Evolutionary conservation across 2,797 vertebrate species (phyloP).

Genomic region (Sebastes matsubarae): DNA sequence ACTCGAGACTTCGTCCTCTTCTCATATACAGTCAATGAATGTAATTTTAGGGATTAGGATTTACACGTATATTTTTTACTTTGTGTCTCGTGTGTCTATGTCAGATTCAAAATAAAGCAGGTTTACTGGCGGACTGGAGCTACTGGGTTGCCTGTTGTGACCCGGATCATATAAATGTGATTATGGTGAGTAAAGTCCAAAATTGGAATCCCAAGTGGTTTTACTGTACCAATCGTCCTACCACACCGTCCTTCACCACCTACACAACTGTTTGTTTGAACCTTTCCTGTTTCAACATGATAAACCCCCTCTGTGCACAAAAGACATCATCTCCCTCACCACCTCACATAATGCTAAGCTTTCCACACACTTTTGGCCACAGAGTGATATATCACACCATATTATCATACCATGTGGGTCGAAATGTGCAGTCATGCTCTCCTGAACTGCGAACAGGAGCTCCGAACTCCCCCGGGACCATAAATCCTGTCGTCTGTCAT

Average conservation of each 20-base stretch:
- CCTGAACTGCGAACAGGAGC: constrained; percentile 20
- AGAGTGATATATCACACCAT: not conserved
- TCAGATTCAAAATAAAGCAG: not conserved
- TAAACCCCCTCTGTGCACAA: accelerated
- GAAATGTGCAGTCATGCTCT: constrained; percentile 26
- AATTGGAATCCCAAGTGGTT: too few species aligned
- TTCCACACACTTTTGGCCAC: not conserved
- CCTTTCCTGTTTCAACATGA: too few species aligned
- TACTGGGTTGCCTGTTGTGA: not conserved
- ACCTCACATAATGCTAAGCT: not conserved
- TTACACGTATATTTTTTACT: too few species aligned
- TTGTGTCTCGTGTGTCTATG: too few species aligned
- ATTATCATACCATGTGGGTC: not conserved
- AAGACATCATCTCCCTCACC: too few species aligned
- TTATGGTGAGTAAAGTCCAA: too few species aligned
- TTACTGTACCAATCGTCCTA: too few species aligned
- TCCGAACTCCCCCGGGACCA: not conserved
- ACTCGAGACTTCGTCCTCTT: too few species aligned
- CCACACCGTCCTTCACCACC: too few species aligned
- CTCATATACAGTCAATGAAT: too few species aligned
- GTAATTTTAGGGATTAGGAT: too few species aligned
- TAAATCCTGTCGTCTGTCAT: constrained; percentile 31
- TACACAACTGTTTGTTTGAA: accelerated
- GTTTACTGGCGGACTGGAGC: not conserved
- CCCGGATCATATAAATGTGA: not conserved